These are phyloP conservation scores for Babylonia areolata DNA, from an alignment of 1,140 invertebrate genomes.

Conservation along the genomic window DNA sequence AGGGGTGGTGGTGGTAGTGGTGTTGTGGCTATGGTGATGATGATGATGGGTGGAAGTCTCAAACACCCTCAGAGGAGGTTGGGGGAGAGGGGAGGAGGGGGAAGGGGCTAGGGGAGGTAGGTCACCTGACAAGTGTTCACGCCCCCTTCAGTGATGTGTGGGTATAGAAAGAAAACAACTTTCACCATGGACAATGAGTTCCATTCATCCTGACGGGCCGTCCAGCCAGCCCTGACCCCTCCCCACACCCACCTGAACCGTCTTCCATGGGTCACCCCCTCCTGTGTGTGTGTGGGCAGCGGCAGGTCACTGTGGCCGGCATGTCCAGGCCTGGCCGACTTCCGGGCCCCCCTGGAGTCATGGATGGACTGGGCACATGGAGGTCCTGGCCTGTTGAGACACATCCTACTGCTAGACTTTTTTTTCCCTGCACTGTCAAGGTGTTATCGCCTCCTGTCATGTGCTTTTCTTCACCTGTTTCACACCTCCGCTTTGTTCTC, in stretches of 20 bases:
- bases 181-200: not conserved
- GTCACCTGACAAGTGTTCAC: not conserved
- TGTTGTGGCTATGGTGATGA: too few species aligned
- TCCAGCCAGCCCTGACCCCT: not conserved
- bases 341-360: too few species aligned
- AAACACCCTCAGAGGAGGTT: not conserved
- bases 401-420: too few species aligned
- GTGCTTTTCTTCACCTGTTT: not conserved
- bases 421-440: too few species aligned
- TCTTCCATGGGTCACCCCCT: not conserved
- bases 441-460: too few species aligned
- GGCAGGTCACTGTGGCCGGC: not conserved
- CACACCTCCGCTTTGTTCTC: not conserved
- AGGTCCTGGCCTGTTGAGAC: too few species aligned
- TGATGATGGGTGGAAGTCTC: too few species aligned
- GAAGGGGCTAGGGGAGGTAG: not conserved
- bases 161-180: not conserved
- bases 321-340: not conserved
- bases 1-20: too few species aligned
- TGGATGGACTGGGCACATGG: too few species aligned
- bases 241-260: not conserved
- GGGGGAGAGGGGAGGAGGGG: not conserved
- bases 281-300: not conserved
- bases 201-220: not conserved
- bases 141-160: not conserved